Percentiles rank a stretch among this genome's conserved stretches.
Conservation (phyloP, 37 sponge, comb jelly and placozoan genomes). For the Petrosia ficiformis region DNA sequence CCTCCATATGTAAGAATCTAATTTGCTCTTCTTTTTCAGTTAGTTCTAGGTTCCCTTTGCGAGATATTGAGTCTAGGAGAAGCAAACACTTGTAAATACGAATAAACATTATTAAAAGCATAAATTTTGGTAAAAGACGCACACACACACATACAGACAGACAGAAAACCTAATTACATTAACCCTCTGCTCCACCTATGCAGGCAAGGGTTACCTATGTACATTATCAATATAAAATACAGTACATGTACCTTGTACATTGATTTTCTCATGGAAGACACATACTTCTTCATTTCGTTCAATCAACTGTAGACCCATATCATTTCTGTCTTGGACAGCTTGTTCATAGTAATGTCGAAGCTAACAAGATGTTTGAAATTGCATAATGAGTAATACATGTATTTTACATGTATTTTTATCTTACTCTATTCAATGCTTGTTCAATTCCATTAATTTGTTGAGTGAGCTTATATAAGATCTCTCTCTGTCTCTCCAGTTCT, state of each 20-base stretch:
- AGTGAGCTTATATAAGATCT: constrained; percentile 66
- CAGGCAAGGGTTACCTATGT: background rate
- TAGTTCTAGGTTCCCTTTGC: constrained; percentile 79
- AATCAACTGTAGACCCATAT: constrained; percentile 90
- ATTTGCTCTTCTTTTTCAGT: constrained; percentile 83
- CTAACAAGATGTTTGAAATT: constrained; percentile 14
- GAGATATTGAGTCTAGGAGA: constrained; percentile 52
- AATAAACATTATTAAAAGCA: no score
- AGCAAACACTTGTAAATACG: background rate
- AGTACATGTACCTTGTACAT: constrained; percentile 65
- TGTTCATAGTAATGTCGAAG: constrained; percentile 80
- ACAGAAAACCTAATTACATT: no score
- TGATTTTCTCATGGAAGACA: constrained; percentile 94
- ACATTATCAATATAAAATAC: constrained; percentile 5
- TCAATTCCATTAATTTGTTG: constrained; percentile 78
- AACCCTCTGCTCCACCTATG: no score
- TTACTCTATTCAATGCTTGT: constrained; percentile 79
- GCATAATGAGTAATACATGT: background rate
- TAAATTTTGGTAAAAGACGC: background rate
- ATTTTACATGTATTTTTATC: background rate
- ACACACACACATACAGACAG: background rate
- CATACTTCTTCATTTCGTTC: constrained; percentile 97
- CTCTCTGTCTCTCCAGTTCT: constrained; percentile 65
- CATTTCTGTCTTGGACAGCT: constrained; percentile 92
- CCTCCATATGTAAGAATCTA: constrained; percentile 85